A percentile compares a stretch with the other conserved stretches of the same genome.
Conservation (phyloP, 2,113 vertebrate genomes). For the Rhinogobius similis region DNA sequence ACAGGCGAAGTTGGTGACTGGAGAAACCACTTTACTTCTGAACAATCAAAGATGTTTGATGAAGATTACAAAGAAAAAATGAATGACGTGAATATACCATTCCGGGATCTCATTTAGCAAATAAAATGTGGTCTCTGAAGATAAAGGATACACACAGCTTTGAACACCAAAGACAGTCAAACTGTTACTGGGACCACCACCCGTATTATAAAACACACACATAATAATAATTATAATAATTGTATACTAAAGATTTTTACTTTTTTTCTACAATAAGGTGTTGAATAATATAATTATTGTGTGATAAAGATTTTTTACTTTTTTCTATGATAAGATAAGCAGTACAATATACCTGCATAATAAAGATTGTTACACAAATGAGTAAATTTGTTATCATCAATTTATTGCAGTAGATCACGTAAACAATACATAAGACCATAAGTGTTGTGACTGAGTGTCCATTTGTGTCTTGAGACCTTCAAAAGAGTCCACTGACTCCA, state of each 20-base stretch:
- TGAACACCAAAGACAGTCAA: constrained; percentile 26
- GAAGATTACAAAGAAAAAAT: constrained; percentile 83
- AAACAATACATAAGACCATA: constrained; percentile 78
- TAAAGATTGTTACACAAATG: constrained; percentile 47
- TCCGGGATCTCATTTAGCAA: constrained; percentile 73
- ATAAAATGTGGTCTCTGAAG: background rate
- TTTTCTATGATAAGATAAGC: background rate
- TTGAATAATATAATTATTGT: too few relatives aligned
- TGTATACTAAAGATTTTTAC: too few relatives aligned
- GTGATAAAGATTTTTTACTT: too few relatives aligned
- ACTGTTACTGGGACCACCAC: constrained; percentile 5
- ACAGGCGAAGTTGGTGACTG: constrained; percentile 87
- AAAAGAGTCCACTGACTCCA: constrained; percentile 52
- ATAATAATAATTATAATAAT: too few relatives aligned
- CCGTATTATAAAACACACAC: constrained; percentile 17
- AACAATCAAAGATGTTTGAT: constrained; percentile 84
- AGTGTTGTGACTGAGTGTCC: constrained; percentile 73
- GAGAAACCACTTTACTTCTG: constrained; percentile 86
- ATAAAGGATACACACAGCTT: background rate
- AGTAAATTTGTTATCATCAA: constrained; percentile 60
- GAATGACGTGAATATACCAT: constrained; percentile 75
- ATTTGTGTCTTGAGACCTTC: constrained; percentile 63
- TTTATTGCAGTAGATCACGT: constrained; percentile 74
- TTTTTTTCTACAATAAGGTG: too few relatives aligned
- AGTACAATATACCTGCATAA: constrained; percentile 12